These are phyloP conservation scores for Allophyes oxyacanthae DNA, from an alignment of 2,888 invertebrate species.

Conservation along the genomic window DNA sequence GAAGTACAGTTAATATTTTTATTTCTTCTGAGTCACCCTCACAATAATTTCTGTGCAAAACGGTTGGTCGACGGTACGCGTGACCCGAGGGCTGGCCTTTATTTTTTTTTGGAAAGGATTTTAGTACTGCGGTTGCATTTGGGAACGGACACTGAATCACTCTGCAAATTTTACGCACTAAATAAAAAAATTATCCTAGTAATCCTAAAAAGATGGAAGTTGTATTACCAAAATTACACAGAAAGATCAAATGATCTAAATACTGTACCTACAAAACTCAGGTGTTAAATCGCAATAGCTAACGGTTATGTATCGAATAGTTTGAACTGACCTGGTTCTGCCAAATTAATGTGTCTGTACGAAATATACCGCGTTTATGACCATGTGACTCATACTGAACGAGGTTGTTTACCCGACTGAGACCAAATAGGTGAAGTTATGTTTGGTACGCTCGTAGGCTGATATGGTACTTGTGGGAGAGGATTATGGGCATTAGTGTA, in stretches of 20 bases:
- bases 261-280: conserved; percentile 2
- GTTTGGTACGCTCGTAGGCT: conserved; percentile 26
- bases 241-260: conserved; percentile 1
- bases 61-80: too few species aligned
- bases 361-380: conserved; percentile 17
- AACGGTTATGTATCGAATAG: conserved; percentile 48
- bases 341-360: conserved; percentile 45
- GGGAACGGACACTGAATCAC: too few species aligned
- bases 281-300: conserved; percentile 37
- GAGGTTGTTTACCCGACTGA: conserved; percentile 40
- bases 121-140: too few species aligned
- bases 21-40: too few species aligned
- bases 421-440: conserved; percentile 20
- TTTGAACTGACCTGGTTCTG: conserved; percentile 52
- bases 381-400: conserved; percentile 41
- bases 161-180: too few species aligned
- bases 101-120: too few species aligned
- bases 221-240: too few species aligned
- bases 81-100: too few species aligned
- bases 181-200: too few species aligned
- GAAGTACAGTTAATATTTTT: too few species aligned
- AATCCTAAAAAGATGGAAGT: too few species aligned
- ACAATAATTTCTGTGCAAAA: too few species aligned
- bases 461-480: conserved; percentile 28
- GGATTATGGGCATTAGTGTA: conserved; percentile 16